phyloP scores from a whole-genome alignment of 2,797 vertebrate genomes.

The Staurois parvus region DNA sequence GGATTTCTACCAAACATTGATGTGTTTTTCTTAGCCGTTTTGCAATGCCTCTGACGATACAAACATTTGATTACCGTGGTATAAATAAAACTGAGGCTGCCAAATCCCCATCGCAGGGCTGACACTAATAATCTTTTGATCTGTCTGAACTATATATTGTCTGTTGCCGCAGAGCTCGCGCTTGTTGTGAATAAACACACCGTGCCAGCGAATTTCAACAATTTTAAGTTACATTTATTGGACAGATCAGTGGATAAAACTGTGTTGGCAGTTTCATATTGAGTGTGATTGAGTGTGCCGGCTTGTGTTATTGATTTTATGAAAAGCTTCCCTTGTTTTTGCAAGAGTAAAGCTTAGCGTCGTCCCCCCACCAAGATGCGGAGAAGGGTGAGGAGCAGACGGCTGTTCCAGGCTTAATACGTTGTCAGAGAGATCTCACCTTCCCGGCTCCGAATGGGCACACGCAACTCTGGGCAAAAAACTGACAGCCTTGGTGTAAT shows the following conservation, averaged over 20 bases:
- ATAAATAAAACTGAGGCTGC: constrained; percentile 9
- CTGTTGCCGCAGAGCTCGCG: constrained; percentile 11
- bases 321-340: constrained; percentile 57
- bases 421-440: constrained; percentile 41
- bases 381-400: constrained; percentile 45
- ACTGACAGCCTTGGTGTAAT: constrained; percentile 53
- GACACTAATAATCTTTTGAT: constrained; percentile 43
- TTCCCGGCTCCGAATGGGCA: constrained; percentile 26
- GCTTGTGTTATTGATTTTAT: constrained; percentile 58
- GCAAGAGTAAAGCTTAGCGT: constrained; percentile 16
- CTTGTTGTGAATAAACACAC: constrained; percentile 37
- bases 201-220: constrained; percentile 47
- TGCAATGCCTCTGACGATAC: neutral
- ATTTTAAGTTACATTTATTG: constrained; percentile 58
- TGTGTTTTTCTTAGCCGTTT: no score
- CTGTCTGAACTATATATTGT: constrained; percentile 12
- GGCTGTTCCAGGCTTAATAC: constrained; percentile 30
- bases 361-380: constrained; percentile 29
- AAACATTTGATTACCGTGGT: constrained; percentile 6
- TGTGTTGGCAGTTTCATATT: constrained; percentile 59
- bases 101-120: constrained; percentile 26
- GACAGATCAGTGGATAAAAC: constrained; percentile 54
- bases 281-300: constrained; percentile 58
- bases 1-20: no score
- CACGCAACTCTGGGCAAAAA: constrained; percentile 11